A percentile compares a stretch with the other conserved stretches of the same genome.
These are phyloP conservation scores for Lathronympha strigana DNA, from an alignment of 2,888 invertebrate species.

Conservation along the genomic window DNA sequence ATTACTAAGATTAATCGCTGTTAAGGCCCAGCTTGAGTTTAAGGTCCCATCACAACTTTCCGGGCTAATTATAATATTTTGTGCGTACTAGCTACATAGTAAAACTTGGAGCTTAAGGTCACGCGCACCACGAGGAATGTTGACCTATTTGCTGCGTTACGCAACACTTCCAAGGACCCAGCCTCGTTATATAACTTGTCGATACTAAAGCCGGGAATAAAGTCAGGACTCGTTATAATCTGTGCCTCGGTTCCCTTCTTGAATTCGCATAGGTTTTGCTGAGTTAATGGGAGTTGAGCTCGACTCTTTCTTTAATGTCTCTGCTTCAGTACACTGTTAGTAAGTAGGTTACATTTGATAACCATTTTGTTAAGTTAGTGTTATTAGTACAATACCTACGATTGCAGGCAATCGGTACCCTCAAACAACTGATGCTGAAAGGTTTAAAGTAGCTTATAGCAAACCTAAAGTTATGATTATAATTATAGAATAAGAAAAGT, in stretches of 20 bases:
- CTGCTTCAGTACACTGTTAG: neutral
- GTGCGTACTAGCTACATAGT: constrained; percentile 5
- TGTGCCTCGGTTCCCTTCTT: constrained; percentile 17
- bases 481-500: no score
- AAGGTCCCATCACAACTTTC: constrained; percentile 5
- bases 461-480: no score
- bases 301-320: constrained; percentile 7
- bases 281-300: constrained; percentile 1
- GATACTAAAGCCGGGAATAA: constrained; percentile 34
- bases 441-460: no score
- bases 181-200: constrained; percentile 33
- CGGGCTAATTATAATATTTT: constrained; percentile 15
- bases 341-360: neutral
- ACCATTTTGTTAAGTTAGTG: neutral
- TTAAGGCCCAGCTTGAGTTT: neutral
- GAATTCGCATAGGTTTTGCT: constrained; percentile 9
- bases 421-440: no score
- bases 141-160: constrained; percentile 39
- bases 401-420: no score
- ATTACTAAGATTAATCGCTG: neutral
- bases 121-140: constrained; percentile 29
- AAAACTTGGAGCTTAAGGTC: constrained; percentile 23
- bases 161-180: constrained; percentile 34
- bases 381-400: no score
- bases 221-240: constrained; percentile 28